phyloP scores from a whole-genome alignment of 2,113 vertebrate species.

The Clarias magur region DNA sequence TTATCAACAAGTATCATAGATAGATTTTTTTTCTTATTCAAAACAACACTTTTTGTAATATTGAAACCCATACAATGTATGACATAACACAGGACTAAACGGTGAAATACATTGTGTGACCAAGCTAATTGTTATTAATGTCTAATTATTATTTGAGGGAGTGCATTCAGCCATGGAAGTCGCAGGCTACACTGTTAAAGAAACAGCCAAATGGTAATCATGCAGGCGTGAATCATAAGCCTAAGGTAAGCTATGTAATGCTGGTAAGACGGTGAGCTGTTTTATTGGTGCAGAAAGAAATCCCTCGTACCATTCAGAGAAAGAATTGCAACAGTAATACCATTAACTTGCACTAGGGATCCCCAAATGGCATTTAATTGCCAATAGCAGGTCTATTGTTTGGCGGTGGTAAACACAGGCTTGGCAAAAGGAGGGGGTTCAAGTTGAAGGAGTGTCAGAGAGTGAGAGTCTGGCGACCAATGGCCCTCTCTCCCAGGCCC shows the following conservation, averaged over 20 bases:
- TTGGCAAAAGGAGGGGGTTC: conserved; percentile 64
- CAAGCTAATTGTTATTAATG: conserved; percentile 40
- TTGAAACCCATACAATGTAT: conserved; percentile 1
- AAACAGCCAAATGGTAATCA: conserved; percentile 78
- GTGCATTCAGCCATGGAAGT: conserved; percentile 33
- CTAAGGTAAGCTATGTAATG: conserved; percentile 81
- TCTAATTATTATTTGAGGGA: conserved; percentile 39
- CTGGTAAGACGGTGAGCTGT: conserved; percentile 79
- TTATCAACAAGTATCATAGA: conserved; percentile 4
- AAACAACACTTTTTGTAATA: not conserved
- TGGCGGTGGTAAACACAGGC: conserved; percentile 71
- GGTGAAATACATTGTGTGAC: not conserved
- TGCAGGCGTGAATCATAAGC: conserved; percentile 78
- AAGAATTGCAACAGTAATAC: conserved; percentile 80
- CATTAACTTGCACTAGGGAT: conserved; percentile 80
- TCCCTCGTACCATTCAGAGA: conserved; percentile 77
- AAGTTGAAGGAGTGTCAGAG: conserved; percentile 69
- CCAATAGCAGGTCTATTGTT: conserved; percentile 77
- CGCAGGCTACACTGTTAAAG: conserved; percentile 61
- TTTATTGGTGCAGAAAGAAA: conserved; percentile 78
- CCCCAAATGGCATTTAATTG: conserved; percentile 80
- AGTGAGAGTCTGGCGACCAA: conserved; percentile 74
- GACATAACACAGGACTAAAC: not conserved
- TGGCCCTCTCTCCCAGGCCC: conserved; percentile 65
- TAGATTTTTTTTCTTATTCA: not conserved